Base-by-base conservation (phyloP, 30 jellyfish, hydroid and myxozoan genomes). In the Haliclystus octoradiatus region DNA sequence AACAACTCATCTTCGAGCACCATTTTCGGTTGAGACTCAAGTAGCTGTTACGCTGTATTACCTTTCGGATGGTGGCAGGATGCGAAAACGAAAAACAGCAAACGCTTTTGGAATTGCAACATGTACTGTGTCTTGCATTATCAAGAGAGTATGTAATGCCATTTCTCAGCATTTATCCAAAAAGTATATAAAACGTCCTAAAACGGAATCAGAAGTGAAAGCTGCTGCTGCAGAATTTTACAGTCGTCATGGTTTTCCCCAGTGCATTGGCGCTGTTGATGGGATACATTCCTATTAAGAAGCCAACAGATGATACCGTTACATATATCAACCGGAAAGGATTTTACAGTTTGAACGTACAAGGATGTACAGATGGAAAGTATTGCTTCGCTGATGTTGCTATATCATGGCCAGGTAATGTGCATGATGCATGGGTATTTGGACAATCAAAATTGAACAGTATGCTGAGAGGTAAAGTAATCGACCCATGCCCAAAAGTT, bases 401-500 rank as follows among this genome's bases (percentile, higher is more conserved):
- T 3, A 52, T 75, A 22, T 46, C 1, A 49, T 75, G 86, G 86
- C 86, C 86, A 2, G 84, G 86, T 12, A 75, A 81, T 27, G 90
- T 77, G 5, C 81, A 77, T 34, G 81, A 77, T 47, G 90, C 81
- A 13, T 27, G 81, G 25, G 22, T 69, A 32, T 79, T 69, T 63
- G 22, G 79, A 13, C 60, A 69, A n/a, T 70, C 85, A 3, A 29
- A 29, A 33, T 15, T 78, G 19, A 70, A 70, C 62, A 46, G 47
- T 27, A 25, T 46, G 65, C 29, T 78, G n/a, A 63, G 35, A 60
- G 62, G 52, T 49, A 53, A 71, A 23, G 25, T 26, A 3, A 1
- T 79, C 0, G 81, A 72, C 29, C 80, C 60, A 1, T 71, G 74
- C 35, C 75, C 15, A 30, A 77, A 62, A 52, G 33, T 25, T 25